Evolutionary conservation across 2,888 invertebrate species (phyloP).

Genomic region (Ophraella communa): DNA sequence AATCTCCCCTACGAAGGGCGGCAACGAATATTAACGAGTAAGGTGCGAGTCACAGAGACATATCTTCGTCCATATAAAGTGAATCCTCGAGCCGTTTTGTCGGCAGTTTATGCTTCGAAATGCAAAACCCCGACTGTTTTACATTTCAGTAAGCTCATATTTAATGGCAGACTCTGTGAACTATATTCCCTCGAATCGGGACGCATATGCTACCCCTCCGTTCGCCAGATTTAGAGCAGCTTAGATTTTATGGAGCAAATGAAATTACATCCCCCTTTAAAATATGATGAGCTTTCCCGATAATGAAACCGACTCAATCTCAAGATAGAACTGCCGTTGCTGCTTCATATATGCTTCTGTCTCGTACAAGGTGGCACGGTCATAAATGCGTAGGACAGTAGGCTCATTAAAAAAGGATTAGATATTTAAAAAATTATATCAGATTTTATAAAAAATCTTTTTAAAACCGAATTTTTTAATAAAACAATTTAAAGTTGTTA

Average conservation of each 20-base stretch:
- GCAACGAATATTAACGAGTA: slow-evolving; percentile 54
- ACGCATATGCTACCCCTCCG: slow-evolving; percentile 59
- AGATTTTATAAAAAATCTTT: too few relatives aligned
- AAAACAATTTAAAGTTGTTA: too few relatives aligned
- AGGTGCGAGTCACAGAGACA: slow-evolving; percentile 49
- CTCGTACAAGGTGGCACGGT: neutral
- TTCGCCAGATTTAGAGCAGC: slow-evolving; percentile 60
- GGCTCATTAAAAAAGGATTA: neutral
- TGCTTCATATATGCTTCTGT: slow-evolving; percentile 30
- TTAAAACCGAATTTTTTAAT: too few relatives aligned
- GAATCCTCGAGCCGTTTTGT: slow-evolving; percentile 61
- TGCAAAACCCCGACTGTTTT: slow-evolving; percentile 63
- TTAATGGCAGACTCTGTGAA: slow-evolving; percentile 61
- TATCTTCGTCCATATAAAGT: slow-evolving; percentile 58
- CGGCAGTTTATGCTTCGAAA: slow-evolving; percentile 62
- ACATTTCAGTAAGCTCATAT: slow-evolving; percentile 64
- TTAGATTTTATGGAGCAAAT: slow-evolving; percentile 63
- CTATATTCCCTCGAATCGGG: slow-evolving; percentile 58
- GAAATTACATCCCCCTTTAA: slow-evolving; percentile 63
- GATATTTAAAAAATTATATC: too few relatives aligned
- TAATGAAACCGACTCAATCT: slow-evolving; percentile 61
- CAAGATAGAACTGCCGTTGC: slow-evolving; percentile 34
- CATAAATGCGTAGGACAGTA: neutral
- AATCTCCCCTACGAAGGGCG: slow-evolving; percentile 39
- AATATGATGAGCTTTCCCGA: slow-evolving; percentile 63